Base-by-base conservation (phyloP, 1,140 invertebrate genomes). In the Sinella curviseta region DNA sequence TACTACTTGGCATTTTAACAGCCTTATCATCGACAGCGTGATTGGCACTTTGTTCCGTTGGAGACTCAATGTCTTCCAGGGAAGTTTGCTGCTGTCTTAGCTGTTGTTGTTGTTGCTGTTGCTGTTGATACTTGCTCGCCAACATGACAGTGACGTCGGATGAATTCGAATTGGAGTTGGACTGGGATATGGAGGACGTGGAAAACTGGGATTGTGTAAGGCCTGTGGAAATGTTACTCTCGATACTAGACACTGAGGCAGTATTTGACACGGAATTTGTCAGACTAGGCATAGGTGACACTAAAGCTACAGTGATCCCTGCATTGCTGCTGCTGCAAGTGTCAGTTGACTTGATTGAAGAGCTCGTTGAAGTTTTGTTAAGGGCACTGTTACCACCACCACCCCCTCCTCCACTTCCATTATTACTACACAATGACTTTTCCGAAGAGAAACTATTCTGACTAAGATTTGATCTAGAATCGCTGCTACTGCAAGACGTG, bases 221-320 rank as follows among this genome's bases (percentile, higher is more conserved):
- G 54, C 82, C 82, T 1, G 82, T 78, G 8, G 81, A 74, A 31
- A 77, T 80, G 31, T 83, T 81, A 31, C 78, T 80, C 34, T 84
- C 82, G n/a, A 82, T 81, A 28, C 82, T 82, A 16, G 82, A 82
- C n/a, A 78, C 80, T 36, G 77, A 78, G 35, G 78, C 80, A 12
- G 83, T 80, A 1, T 80, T 80, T 34, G 73, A 80, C 20, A 85
- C 86, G 73, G 84, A 83, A 26, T 81, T 84, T 75, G 84, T 60
- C 33, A 67, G 31, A 14, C 74, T 81, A 33, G 90, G 91, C 90
- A 94, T 94, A 0, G 93, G 93, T 28, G 92, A 94, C 26, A 94
- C 92, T 86, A 91, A 87, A 16, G 92, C 92, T 17, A 94, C 89
- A 90, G 84, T 91, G 87, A 86, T 90, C 17, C 84, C 84, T 24